A percentile compares a stretch with the other conserved stretches of the same genome.
Conservation (phyloP, 2,797 vertebrate species). For the Selene dorsalis region DNA sequence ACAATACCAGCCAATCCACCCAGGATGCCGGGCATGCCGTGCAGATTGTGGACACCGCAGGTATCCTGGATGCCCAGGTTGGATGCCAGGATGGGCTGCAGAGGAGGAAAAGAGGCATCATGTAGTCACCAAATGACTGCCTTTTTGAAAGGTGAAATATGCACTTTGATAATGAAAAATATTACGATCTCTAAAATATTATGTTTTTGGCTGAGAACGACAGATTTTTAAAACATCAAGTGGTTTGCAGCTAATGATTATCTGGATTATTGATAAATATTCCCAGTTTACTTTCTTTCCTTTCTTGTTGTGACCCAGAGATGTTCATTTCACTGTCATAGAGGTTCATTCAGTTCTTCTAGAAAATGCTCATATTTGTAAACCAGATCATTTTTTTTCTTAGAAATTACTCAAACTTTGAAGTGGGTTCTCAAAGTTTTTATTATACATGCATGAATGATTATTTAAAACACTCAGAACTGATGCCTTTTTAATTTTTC, state of each 20-base stretch:
- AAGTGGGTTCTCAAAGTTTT: background rate
- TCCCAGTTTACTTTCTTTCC: background rate
- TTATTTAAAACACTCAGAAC: background rate
- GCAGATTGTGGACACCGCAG: conserved; percentile 96
- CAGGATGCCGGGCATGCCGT: conserved; percentile 94
- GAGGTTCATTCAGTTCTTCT: background rate
- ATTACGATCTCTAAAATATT: no score
- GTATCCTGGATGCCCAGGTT: conserved; percentile 94
- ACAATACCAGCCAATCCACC: conserved; percentile 91
- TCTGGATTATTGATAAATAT: background rate
- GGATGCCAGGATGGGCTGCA: conserved; percentile 89
- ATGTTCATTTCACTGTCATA: background rate
- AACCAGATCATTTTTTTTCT: background rate
- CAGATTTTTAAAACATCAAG: background rate
- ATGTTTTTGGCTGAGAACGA: background rate
- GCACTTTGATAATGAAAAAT: background rate
- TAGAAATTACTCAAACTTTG: background rate
- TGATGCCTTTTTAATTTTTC: background rate
- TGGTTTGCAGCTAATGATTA: background rate
- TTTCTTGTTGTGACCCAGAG: background rate
- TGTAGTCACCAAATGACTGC: background rate
- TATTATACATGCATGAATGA: background rate
- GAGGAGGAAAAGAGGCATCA: conserved; percentile 1
- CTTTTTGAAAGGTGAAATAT: conserved; percentile 7
- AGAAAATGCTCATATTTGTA: background rate